Evolutionary conservation across 1,140 invertebrate species (phyloP), one percentile per base, ranked within the genome.

Genomic region (Zaprionus ghesquierei): DNA sequence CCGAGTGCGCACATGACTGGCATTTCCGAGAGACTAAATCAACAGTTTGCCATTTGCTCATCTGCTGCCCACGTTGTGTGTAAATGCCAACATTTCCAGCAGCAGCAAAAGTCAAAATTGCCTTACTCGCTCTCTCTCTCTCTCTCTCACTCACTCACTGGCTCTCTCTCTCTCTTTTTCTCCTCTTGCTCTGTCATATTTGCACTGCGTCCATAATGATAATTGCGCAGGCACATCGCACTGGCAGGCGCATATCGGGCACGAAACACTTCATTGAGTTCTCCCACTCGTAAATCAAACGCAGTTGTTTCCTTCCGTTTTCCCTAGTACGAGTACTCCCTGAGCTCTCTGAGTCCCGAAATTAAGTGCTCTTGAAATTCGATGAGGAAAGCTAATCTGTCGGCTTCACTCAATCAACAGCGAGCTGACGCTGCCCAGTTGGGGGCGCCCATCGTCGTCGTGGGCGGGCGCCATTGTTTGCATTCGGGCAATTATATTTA

Each of bases 31-130:
- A 56, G 69, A 51, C 77, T 65, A 79, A 82, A 87, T 87, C 82
- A 89, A 87, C 82, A 89, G 82, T 77, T 87, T 86, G 75, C 71
- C 82, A 70, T 78, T 78, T 78, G 25, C 50, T 58, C 53, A 44
- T 64, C 60, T 60, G 20, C 55, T 25, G 13, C 75, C 27, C 44
- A 72, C 60, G 60, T 18, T 61, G 46, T 29, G 46, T 29, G 72
- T 23, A 72, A 80, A 80, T 64, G 61, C 60, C 53, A 81, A 77
- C 77, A 53, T 61, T 64, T 65, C 27, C 51, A 18, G 20, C 44
- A n/a, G n/a, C 5, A 33, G 63, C 22, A 54, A 70, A 66, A 56
- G 38, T 56, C 20, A 68, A 71, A 82, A 72, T 60, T 66, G 29
- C 10, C 31, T 22, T 22, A 23, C 44, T 1, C 51, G 3, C 10